Percentiles rank a stretch among this genome's conserved stretches.
phyloP scores from a whole-genome alignment of 2,113 vertebrate genomes.

The Anguilla rostrata region DNA sequence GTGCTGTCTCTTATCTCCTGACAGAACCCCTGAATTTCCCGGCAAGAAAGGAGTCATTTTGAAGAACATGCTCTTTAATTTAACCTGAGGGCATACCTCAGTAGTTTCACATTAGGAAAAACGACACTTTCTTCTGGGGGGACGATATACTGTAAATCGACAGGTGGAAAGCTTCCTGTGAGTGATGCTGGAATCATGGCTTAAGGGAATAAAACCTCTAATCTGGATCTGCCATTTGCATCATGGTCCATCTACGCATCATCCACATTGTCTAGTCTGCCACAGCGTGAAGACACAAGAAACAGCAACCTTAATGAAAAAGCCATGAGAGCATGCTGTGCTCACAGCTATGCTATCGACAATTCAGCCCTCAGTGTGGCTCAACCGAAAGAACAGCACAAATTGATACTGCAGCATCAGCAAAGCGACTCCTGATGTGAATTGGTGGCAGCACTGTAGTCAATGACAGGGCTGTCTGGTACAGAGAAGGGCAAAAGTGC shows the following conservation, averaged over 20 bases:
- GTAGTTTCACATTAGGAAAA: neutral
- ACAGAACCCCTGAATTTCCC: neutral
- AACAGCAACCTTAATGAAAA: neutral
- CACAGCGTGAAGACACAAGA: neutral
- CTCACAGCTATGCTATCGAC: too few relatives aligned
- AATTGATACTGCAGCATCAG: neutral
- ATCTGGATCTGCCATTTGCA: neutral
- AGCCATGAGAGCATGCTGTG: neutral
- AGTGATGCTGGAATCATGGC: neutral
- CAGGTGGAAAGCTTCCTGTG: neutral
- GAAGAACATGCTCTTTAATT: neutral
- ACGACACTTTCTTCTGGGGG: neutral
- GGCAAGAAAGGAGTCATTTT: neutral
- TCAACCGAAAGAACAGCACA: neutral
- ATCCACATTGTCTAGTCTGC: too few relatives aligned
- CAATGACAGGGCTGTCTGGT: neutral
- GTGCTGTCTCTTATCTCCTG: constrained; percentile 1
- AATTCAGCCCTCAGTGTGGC: neutral
- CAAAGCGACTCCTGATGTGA: neutral
- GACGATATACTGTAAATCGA: neutral
- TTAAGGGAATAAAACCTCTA: neutral
- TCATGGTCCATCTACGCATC: neutral
- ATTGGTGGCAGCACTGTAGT: neutral
- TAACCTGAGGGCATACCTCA: neutral
- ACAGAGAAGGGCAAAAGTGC: neutral